Conservation (phyloP, 2,888 invertebrate genomes). For the Cabera pusaria region DNA sequence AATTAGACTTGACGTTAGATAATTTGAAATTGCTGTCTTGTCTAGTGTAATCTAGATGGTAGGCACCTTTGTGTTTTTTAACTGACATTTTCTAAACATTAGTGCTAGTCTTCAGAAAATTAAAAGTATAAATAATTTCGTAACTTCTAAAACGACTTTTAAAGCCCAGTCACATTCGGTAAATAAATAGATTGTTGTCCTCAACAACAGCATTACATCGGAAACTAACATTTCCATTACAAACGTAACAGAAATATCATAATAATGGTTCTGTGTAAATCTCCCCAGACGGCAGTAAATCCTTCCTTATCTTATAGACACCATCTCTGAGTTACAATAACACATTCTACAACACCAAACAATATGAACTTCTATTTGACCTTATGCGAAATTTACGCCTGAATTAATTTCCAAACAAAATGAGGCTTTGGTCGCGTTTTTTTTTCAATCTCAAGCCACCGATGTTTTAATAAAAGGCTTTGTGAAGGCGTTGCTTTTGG, state of each 20-base stretch:
- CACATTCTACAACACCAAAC: constrained; percentile 24
- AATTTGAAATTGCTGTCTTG: no score
- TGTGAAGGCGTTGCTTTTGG: constrained; percentile 11
- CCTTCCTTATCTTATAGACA: constrained; percentile 37
- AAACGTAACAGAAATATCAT: constrained; percentile 24
- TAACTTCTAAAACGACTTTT: no score
- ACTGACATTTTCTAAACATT: no score
- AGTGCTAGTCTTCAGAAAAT: no score
- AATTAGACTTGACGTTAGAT: no score
- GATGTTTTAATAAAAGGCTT: constrained; percentile 31
- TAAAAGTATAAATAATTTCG: no score
- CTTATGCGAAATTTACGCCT: constrained; percentile 36
- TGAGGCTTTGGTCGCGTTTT: constrained; percentile 16
- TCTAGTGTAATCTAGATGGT: no score
- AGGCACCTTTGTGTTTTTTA: no score
- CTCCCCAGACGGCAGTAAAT: constrained; percentile 32
- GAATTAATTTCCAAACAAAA: constrained; percentile 33
- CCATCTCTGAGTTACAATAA: constrained; percentile 36
- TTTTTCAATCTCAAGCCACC: constrained; percentile 16
- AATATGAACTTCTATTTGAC: constrained; percentile 31
- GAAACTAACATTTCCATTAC: constrained; percentile 25
- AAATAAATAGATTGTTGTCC: no score
- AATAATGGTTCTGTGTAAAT: constrained; percentile 26
- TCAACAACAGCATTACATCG: no score
- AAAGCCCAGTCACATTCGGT: no score